These are phyloP conservation scores for Redunca redunca DNA, from an alignment of 2,113 vertebrate species.

Conservation along the genomic window DNA sequence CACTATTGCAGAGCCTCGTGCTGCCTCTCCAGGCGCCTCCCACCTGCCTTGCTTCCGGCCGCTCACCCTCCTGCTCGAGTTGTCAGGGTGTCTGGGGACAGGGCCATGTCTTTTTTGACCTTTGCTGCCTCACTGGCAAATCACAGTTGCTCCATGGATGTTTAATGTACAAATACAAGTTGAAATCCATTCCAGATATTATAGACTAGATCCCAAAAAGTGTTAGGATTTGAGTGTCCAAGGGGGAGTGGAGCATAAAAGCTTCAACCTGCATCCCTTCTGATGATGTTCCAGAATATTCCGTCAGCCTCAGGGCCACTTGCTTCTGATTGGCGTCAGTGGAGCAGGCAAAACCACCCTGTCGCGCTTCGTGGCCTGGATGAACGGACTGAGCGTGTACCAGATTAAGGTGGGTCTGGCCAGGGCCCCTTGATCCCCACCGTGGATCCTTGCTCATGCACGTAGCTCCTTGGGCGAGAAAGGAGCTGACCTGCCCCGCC, in stretches of 20 bases:
- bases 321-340: constrained; percentile 97
- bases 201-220: not conserved
- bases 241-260: accelerated
- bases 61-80: accelerated
- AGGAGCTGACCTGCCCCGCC: accelerated
- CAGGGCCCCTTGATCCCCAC: not conserved
- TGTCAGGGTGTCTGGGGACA: not conserved
- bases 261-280: not conserved
- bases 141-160: no score
- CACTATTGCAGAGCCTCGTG: not conserved
- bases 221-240: not conserved
- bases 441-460: accelerated
- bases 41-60: accelerated
- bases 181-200: not conserved
- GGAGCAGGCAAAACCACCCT: constrained; percentile 98
- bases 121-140: not conserved
- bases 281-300: constrained; percentile 87
- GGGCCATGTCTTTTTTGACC: accelerated
- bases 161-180: not conserved
- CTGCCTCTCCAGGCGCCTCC: not conserved
- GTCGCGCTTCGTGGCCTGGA: constrained; percentile 98
- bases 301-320: constrained; percentile 97
- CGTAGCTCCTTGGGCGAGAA: accelerated
- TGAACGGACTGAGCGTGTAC: constrained; percentile 98
- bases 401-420: constrained; percentile 93